A percentile compares a stretch with the other conserved stretches of the same genome.
Conservation (phyloP, 2,113 vertebrate genomes). For the Gobiocypris rarus region DNA sequence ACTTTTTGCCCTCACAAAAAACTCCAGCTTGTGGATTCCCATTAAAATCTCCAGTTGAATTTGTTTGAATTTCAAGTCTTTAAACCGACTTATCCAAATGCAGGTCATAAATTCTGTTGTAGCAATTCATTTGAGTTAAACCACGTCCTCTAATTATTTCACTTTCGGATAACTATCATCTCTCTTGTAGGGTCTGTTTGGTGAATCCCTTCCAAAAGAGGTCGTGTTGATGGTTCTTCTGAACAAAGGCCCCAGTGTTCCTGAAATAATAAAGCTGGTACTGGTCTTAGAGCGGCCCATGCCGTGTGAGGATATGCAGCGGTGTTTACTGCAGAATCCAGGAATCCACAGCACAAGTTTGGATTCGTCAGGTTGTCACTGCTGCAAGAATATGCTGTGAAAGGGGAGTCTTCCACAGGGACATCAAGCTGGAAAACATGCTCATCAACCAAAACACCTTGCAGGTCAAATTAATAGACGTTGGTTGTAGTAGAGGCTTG, state of each 20-base stretch:
- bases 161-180: no score
- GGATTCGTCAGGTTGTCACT: neutral
- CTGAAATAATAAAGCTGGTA: neutral
- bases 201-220: neutral
- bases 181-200: no score
- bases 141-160: no score
- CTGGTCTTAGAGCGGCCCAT: neutral
- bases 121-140: no score
- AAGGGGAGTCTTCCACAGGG: neutral
- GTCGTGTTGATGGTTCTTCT: neutral
- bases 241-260: neutral
- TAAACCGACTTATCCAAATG: no score
- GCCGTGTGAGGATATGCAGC: neutral
- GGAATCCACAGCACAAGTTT: neutral
- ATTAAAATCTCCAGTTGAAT: no score
- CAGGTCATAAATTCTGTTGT: no score
- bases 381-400: neutral
- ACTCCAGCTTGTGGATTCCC: no score
- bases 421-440: constrained; percentile 21
- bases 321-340: neutral
- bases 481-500: neutral
- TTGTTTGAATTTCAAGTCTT: no score
- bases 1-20: no score
- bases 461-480: neutral
- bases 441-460: neutral